phyloP scores from a whole-genome alignment of 2,888 invertebrate species.

The Drosophila formosana region DNA sequence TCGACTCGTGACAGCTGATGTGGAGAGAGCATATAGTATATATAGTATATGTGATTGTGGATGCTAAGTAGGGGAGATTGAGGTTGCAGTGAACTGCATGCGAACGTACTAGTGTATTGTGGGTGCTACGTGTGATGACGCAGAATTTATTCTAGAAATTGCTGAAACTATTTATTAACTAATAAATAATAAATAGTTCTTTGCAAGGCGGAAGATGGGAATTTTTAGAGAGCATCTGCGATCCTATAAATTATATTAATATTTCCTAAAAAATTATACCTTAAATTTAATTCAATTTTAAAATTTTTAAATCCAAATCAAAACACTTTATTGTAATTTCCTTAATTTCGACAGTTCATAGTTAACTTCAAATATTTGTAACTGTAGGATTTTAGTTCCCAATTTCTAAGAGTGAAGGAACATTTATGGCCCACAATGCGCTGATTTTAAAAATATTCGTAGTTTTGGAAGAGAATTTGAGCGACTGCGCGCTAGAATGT shows the following conservation, averaged over 20 bases:
- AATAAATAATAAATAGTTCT: no score
- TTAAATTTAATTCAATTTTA: no score
- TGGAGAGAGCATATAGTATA: not conserved
- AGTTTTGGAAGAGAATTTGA: slow-evolving; percentile 4
- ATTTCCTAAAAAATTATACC: no score
- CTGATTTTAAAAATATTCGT: not conserved
- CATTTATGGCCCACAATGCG: slow-evolving; percentile 4
- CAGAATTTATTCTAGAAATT: not conserved
- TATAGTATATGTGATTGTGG: not conserved
- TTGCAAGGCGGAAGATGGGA: no score
- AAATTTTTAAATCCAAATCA: no score
- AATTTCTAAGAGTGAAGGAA: not conserved
- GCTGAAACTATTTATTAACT: no score
- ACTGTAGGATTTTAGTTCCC: no score
- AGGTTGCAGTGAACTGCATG: not conserved
- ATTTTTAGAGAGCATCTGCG: no score
- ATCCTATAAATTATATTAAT: no score
- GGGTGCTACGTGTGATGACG: slow-evolving; percentile 10
- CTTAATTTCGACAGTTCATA: no score
- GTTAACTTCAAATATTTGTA: no score
- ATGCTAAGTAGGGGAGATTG: not conserved
- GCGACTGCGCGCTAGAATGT: slow-evolving; percentile 34
- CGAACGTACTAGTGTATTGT: slow-evolving; percentile 4
- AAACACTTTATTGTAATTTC: no score
- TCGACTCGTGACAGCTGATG: slow-evolving; percentile 16